Evolutionary conservation across 2,797 vertebrate species (phyloP).

Genomic region (Anguilla megastoma): DNA sequence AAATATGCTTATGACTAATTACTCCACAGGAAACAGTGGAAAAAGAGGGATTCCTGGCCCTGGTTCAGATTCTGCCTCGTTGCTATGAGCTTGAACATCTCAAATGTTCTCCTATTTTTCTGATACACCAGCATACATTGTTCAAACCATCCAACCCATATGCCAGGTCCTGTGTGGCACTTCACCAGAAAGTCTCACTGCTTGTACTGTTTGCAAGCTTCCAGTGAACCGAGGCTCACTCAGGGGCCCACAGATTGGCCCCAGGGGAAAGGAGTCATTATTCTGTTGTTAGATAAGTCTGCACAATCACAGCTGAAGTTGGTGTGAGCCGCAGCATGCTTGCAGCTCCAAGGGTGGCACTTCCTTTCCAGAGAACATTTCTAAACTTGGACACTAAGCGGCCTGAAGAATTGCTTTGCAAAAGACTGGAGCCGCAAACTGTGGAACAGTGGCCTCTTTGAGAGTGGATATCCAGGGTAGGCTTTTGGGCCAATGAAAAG

Average conservation of each 20-base stretch:
- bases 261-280: background rate
- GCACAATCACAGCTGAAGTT: background rate
- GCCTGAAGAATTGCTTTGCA: background rate
- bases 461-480: conserved; percentile 18
- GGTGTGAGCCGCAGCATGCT: background rate
- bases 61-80: background rate
- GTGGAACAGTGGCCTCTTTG: conserved; percentile 36
- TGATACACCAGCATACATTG: background rate
- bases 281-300: background rate
- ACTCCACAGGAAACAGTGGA: background rate
- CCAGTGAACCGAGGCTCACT: background rate
- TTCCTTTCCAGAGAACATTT: conserved; percentile 26
- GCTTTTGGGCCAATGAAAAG: conserved; percentile 17
- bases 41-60: background rate
- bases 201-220: background rate
- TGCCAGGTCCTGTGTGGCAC: background rate
- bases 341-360: background rate
- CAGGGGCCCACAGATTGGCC: background rate
- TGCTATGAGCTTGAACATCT: background rate
- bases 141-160: background rate
- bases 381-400: background rate
- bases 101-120: background rate
- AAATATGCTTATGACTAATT: background rate
- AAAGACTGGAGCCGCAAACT: background rate
- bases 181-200: background rate